A percentile compares a stretch with the other conserved stretches of the same genome.
Evolutionary conservation across 2,888 invertebrate species (phyloP).

Genomic region (Plebejus melissa): DNA sequence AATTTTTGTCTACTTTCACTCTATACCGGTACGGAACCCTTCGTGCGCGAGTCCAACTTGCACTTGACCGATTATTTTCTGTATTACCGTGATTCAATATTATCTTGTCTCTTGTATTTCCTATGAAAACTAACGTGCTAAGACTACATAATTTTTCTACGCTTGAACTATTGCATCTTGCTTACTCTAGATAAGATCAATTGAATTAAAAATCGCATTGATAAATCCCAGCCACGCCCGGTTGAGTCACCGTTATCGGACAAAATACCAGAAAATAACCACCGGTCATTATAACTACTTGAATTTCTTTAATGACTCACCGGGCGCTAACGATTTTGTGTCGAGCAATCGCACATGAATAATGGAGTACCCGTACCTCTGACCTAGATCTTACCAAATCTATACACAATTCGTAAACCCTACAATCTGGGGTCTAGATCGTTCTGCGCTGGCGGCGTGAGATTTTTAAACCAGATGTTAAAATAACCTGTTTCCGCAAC

Average conservation of each 20-base stretch:
- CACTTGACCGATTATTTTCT: too few species aligned
- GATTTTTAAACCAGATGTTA: constrained; percentile 24
- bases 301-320: constrained; percentile 71
- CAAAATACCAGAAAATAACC: constrained; percentile 41
- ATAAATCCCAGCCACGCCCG: constrained; percentile 26
- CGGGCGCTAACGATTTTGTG: constrained; percentile 65
- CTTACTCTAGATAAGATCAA: background rate
- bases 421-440: constrained; percentile 36
- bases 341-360: constrained; percentile 68
- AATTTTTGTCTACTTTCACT: too few species aligned
- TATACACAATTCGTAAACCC: constrained; percentile 40
- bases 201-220: background rate
- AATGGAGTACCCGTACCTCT: constrained; percentile 59
- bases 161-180: background rate
- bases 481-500: background rate
- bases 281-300: constrained; percentile 36
- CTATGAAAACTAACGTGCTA: too few species aligned
- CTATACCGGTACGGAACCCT: too few species aligned
- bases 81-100: too few species aligned
- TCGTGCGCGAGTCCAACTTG: too few species aligned
- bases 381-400: constrained; percentile 55
- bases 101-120: too few species aligned
- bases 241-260: constrained; percentile 38
- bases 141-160: background rate
- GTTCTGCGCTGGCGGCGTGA: constrained; percentile 36